These are phyloP conservation scores for Xylocampa areola DNA, from an alignment of 2,888 invertebrate species.

Conservation along the genomic window DNA sequence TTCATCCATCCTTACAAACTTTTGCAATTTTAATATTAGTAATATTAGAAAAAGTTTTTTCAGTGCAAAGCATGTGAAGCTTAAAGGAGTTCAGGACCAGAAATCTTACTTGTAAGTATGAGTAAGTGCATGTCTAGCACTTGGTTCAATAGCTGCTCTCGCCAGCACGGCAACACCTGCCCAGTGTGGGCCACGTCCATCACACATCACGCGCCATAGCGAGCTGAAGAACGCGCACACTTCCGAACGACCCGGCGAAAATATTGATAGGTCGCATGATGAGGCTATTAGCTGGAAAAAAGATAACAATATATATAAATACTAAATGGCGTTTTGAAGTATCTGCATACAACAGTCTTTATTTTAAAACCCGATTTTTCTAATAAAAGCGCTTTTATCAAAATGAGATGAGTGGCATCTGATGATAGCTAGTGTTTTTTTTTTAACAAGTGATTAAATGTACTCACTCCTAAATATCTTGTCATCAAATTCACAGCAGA, in stretches of 20 bases:
- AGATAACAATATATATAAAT: no score
- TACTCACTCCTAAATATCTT: slow-evolving; percentile 85
- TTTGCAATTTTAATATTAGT: no score
- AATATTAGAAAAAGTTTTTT: no score
- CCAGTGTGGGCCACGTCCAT: slow-evolving; percentile 91
- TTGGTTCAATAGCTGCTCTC: slow-evolving; percentile 90
- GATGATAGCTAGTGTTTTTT: no score
- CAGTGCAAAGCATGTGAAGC: no score
- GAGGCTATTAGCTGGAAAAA: slow-evolving; percentile 90
- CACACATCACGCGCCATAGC: slow-evolving; percentile 91
- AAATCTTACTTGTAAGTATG: slow-evolving; percentile 91
- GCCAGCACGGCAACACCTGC: slow-evolving; percentile 91
- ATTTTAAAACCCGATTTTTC: no score
- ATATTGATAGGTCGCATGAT: slow-evolving; percentile 91
- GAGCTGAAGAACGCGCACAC: slow-evolving; percentile 92
- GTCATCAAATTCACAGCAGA: slow-evolving; percentile 87
- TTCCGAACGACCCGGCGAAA: slow-evolving; percentile 91
- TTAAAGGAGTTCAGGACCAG: no score
- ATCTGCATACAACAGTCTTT: no score
- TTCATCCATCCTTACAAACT: no score
- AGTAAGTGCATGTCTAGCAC: slow-evolving; percentile 91
- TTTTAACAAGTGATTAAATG: neutral
- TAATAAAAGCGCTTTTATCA: no score
- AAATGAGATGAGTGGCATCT: no score
- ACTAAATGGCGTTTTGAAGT: no score